Conservation (phyloP, 2,888 invertebrate species). For the Epsilonema sp. region DNA sequence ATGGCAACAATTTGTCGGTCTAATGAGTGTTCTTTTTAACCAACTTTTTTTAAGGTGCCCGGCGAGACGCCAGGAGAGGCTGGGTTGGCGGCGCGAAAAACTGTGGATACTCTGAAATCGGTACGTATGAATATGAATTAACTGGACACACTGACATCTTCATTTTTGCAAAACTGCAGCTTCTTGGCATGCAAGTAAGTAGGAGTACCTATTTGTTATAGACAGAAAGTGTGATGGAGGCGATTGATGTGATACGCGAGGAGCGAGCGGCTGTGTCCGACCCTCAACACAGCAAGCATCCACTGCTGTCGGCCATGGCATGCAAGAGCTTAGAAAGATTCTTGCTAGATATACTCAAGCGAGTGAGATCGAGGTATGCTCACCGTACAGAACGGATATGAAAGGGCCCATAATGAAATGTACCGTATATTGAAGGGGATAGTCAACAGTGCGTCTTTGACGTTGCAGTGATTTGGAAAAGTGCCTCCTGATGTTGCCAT, state of each 20-base stretch:
- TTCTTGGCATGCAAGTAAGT: too few species aligned
- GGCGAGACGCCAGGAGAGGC: too few species aligned
- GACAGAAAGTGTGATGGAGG: constrained; percentile 78
- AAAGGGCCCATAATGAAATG: too few species aligned
- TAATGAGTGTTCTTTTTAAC: neutral
- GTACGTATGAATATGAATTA: too few species aligned
- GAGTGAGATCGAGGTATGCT: constrained; percentile 54
- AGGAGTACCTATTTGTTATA: constrained; percentile 20
- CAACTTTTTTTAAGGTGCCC: too few species aligned
- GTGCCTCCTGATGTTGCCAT: constrained; percentile 61
- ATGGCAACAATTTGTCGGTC: too few species aligned
- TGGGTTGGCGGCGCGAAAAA: constrained; percentile 64
- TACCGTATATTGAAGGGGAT: too few species aligned
- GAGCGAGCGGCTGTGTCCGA: constrained; percentile 33
- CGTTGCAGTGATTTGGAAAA: constrained; percentile 66
- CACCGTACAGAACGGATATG: neutral
- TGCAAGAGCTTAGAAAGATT: constrained; percentile 54
- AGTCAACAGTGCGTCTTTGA: neutral
- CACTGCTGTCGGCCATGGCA: constrained; percentile 59
- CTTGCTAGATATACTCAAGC: constrained; percentile 53
- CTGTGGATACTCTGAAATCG: constrained; percentile 61
- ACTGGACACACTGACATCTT: too few species aligned
- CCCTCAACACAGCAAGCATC: constrained; percentile 39
- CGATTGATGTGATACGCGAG: constrained; percentile 48
- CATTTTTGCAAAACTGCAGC: too few species aligned